Conservation (phyloP, 2,888 invertebrate species). For the Rhopalosiphum nymphaeae region DNA sequence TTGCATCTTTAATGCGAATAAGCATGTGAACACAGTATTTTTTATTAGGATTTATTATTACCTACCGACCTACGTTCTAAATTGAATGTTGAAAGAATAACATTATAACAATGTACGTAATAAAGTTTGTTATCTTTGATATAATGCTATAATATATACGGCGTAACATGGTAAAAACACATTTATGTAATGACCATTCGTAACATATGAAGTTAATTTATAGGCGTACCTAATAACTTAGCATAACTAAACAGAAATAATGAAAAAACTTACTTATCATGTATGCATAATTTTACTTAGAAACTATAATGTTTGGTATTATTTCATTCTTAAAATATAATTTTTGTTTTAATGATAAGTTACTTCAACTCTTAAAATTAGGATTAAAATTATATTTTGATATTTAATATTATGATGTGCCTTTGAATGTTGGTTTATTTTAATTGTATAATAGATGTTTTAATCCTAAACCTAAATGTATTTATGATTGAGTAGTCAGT, state of each 20-base stretch:
- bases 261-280: background rate
- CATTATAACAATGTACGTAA: background rate
- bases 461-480: background rate
- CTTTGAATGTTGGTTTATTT: background rate
- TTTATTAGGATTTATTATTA: background rate
- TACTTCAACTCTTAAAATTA: background rate
- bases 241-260: background rate
- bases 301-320: background rate
- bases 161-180: background rate
- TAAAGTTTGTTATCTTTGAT: background rate
- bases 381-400: background rate
- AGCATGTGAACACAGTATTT: background rate
- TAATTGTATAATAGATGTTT: background rate
- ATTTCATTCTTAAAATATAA: background rate
- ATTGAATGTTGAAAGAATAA: background rate
- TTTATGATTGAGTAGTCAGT: background rate
- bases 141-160: background rate
- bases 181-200: background rate
- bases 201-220: background rate
- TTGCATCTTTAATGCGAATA: background rate
- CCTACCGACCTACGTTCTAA: background rate
- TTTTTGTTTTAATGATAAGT: background rate
- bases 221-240: background rate
- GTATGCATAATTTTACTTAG: background rate
- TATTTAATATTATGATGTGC: background rate